Conservation (phyloP, 2,888 invertebrate species). For the Criorhina ranunculi region DNA sequence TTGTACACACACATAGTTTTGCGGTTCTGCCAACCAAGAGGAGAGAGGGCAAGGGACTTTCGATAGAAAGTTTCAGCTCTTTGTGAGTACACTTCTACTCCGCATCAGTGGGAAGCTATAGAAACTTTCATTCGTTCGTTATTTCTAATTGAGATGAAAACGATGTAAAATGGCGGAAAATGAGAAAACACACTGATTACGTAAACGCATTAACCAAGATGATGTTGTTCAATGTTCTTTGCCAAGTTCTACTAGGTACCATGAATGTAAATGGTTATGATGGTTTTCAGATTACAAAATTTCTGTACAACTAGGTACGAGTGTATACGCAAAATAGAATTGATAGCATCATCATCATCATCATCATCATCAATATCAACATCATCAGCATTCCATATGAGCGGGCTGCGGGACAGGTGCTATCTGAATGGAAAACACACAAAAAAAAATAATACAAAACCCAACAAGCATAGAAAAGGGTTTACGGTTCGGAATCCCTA, state of each 20-base stretch:
- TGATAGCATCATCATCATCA: slow-evolving; percentile 38
- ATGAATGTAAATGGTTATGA: slow-evolving; percentile 37
- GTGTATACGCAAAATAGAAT: slow-evolving; percentile 8
- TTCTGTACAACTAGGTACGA: not conserved
- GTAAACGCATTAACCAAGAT: slow-evolving; percentile 60
- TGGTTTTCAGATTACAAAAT: slow-evolving; percentile 21
- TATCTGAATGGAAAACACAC: not conserved
- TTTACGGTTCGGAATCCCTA: slow-evolving; percentile 17
- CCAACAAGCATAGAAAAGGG: slow-evolving; percentile 38
- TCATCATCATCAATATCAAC: slow-evolving; percentile 17
- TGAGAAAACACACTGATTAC: slow-evolving; percentile 54
- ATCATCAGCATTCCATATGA: slow-evolving; percentile 13
- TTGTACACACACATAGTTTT: slow-evolving; percentile 20
- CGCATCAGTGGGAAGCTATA: slow-evolving; percentile 5
- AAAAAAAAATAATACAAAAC: slow-evolving; percentile 8
- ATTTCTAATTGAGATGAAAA: slow-evolving; percentile 66
- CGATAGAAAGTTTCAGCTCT: slow-evolving; percentile 21
- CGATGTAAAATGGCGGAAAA: slow-evolving; percentile 62
- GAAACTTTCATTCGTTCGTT: slow-evolving; percentile 58
- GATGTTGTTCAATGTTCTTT: slow-evolving; percentile 48
- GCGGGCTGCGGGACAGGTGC: not conserved
- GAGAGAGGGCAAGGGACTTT: not conserved
- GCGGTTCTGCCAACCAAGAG: not conserved
- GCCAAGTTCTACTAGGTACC: slow-evolving; percentile 3
- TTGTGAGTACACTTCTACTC: not conserved